These are phyloP conservation scores for Plagodis pulveraria DNA, from an alignment of 2,888 invertebrate genomes.

Conservation along the genomic window DNA sequence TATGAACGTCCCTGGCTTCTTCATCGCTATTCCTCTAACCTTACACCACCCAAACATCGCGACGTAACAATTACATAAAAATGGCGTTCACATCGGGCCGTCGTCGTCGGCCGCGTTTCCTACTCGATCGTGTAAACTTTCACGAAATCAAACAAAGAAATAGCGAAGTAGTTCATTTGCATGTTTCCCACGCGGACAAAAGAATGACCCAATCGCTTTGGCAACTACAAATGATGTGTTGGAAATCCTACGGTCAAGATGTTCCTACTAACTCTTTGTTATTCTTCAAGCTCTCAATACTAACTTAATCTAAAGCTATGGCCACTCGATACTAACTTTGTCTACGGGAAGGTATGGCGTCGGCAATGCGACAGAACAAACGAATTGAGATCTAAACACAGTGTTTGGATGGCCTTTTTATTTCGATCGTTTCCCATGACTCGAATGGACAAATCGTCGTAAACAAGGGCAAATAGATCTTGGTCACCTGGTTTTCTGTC, in stretches of 20 bases:
- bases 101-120: conserved; percentile 74
- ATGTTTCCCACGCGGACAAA: conserved; percentile 84
- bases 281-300: conserved; percentile 22
- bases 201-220: conserved; percentile 82
- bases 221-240: conserved; percentile 79
- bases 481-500: conserved; percentile 38
- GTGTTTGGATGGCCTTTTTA: conserved; percentile 54
- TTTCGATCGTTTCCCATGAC: conserved; percentile 57
- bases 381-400: conserved; percentile 53
- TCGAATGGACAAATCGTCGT: conserved; percentile 34
- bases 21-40: conserved; percentile 44
- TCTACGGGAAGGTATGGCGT: conserved; percentile 26
- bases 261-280: conserved; percentile 37
- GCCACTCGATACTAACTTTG: conserved; percentile 9
- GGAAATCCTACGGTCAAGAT: conserved; percentile 78
- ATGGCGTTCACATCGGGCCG: conserved; percentile 81
- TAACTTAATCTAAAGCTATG: conserved; percentile 14
- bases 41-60: conserved; percentile 56
- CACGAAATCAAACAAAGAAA: conserved; percentile 85
- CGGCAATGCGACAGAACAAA: conserved; percentile 57
- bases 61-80: conserved; percentile 85
- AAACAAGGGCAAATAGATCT: conserved; percentile 37
- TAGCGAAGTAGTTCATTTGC: conserved; percentile 82
- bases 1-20: too few species aligned
- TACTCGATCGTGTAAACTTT: conserved; percentile 84